A percentile compares a stretch with the other conserved stretches of the same genome.
Evolutionary conservation across 2,797 vertebrate species (phyloP).

Genomic region (Coregonus sp.): DNA sequence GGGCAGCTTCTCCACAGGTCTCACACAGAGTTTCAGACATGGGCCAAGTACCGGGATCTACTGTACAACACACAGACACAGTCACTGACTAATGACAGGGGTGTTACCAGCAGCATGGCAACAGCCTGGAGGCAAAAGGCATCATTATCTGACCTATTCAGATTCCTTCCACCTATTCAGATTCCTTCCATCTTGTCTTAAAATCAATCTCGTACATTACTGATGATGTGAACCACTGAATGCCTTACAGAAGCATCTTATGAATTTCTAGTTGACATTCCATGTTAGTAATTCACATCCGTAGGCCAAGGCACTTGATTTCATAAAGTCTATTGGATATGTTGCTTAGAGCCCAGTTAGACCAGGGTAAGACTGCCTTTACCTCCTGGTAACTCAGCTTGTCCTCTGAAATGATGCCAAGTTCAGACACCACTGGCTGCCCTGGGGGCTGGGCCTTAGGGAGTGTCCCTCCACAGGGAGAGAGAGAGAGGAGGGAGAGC

Average conservation of each 20-base stretch:
- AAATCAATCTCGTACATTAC: not conserved
- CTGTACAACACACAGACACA: not conserved
- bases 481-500: not conserved
- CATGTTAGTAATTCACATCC: not conserved
- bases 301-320: not conserved
- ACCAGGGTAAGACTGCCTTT: constrained; percentile 29
- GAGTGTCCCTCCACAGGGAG: not conserved
- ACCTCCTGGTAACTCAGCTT: constrained; percentile 6
- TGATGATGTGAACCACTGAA: not conserved
- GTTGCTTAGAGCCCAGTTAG: constrained; percentile 10
- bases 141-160: not conserved
- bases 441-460: not conserved
- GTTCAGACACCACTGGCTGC: not conserved
- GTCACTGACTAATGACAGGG: not conserved
- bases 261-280: not conserved
- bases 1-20: constrained; percentile 16
- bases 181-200: not conserved
- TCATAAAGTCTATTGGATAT: not conserved
- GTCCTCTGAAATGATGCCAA: constrained; percentile 5
- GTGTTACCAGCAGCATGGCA: not conserved
- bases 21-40: constrained; percentile 19
- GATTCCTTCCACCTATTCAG: not conserved
- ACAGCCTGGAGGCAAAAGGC: not conserved
- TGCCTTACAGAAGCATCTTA: not conserved
- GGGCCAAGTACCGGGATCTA: not conserved